Evolutionary conservation across 2,888 invertebrate species (phyloP).

Genomic region (Sepioteuthis lessoniana): DNA sequence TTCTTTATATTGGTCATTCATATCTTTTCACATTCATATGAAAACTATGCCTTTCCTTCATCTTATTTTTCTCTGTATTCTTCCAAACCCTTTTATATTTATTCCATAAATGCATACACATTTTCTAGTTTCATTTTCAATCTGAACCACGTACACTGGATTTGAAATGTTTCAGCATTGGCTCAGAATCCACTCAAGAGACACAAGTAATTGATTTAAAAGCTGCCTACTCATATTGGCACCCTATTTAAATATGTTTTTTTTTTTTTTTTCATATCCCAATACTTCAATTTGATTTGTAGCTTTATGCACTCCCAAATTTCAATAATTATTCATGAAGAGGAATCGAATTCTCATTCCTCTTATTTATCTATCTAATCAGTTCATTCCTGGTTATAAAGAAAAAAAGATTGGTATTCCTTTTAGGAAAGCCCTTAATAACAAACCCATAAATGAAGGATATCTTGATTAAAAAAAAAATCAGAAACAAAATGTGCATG

Average conservation of each 20-base stretch:
- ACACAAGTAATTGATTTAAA: background rate
- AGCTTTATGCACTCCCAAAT: background rate
- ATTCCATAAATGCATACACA: background rate
- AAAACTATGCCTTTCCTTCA: background rate
- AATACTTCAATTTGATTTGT: slow-evolving; percentile 20
- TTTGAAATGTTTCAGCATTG: background rate
- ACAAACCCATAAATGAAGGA: background rate
- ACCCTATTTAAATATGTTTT: background rate
- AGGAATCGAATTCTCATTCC: background rate
- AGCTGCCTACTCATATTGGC: slow-evolving; percentile 18
- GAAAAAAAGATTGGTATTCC: background rate
- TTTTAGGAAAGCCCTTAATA: background rate
- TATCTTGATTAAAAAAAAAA: background rate
- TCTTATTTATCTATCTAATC: background rate
- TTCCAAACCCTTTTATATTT: background rate
- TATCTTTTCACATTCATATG: background rate
- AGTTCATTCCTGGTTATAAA: background rate
- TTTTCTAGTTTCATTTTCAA: background rate
- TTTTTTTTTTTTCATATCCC: background rate
- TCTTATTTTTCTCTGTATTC: background rate
- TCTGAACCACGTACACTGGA: background rate
- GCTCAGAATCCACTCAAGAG: background rate
- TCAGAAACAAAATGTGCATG: too few relatives aligned
- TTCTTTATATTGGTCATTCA: background rate
- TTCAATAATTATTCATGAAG: slow-evolving; percentile 33